Conservation (phyloP, 2,888 invertebrate species). For the Notodonta dromedarius region DNA sequence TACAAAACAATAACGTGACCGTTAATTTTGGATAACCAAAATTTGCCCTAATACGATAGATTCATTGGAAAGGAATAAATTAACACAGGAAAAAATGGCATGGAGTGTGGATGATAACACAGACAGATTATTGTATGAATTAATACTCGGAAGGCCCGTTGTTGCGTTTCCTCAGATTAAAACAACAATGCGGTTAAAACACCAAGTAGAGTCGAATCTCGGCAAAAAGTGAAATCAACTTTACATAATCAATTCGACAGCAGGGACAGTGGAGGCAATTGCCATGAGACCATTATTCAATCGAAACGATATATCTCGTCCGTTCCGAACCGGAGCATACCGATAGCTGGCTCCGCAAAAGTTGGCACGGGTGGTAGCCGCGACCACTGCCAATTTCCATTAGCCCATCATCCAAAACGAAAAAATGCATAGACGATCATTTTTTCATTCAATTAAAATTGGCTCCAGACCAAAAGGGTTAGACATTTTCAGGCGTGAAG, state of each 20-base stretch:
- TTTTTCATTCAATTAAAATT: conserved; percentile 84
- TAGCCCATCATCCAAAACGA: conserved; percentile 83
- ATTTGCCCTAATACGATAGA: not conserved
- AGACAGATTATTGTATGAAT: too few species aligned
- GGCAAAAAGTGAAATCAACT: conserved; percentile 31
- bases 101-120: too few species aligned
- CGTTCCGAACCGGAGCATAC: conserved; percentile 75
- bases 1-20: too few species aligned
- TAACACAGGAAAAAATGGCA: too few species aligned
- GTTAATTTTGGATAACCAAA: not conserved
- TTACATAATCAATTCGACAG: conserved; percentile 64
- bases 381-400: conserved; percentile 84
- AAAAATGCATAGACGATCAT: conserved; percentile 83
- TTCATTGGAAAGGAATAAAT: not conserved
- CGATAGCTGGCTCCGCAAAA: conserved; percentile 82
- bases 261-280: conserved; percentile 66
- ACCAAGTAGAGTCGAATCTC: conserved; percentile 5
- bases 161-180: not conserved
- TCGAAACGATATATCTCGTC: conserved; percentile 79
- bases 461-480: conserved; percentile 74
- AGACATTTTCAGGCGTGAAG: conserved; percentile 43
- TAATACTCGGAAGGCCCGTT: conserved; percentile 15
- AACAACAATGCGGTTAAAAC: not conserved
- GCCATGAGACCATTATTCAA: conserved; percentile 81
- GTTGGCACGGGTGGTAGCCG: conserved; percentile 78